These are phyloP conservation scores for Sitta carolinensis DNA, from an alignment of 2,797 vertebrate genomes.

Conservation along the genomic window DNA sequence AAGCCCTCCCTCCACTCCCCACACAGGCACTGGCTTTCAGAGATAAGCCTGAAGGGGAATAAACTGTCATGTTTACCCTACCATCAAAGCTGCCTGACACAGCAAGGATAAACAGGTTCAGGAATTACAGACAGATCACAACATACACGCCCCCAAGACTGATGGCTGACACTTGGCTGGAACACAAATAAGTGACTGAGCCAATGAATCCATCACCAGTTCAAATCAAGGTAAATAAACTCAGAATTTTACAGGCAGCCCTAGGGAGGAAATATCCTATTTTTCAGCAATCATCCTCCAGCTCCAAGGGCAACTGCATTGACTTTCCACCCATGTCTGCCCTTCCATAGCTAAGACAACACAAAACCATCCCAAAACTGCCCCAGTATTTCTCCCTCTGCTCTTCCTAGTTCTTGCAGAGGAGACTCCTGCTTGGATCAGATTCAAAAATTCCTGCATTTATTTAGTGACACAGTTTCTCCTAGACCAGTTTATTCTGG, in stretches of 20 bases:
- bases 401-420: background rate
- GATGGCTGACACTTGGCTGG: slow-evolving; percentile 17
- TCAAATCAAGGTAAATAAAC: slow-evolving; percentile 9
- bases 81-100: background rate
- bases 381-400: background rate
- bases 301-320: background rate
- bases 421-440: background rate
- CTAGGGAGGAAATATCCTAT: background rate
- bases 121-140: slow-evolving; percentile 1
- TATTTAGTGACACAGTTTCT: background rate
- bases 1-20: background rate
- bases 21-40: background rate
- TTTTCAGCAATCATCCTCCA: background rate
- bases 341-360: background rate
- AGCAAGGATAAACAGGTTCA: slow-evolving; percentile 31
- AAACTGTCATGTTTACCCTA: slow-evolving; percentile 18
- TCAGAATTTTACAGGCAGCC: background rate
- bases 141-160: background rate
- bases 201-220: background rate
- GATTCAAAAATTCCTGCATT: background rate
- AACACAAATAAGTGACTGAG: background rate
- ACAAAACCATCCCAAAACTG: background rate
- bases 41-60: slow-evolving; percentile 22
- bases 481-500: background rate
- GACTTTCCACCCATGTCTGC: background rate